Percentiles rank a stretch among this genome's conserved stretches.
These are phyloP conservation scores for Cheumatopsyche charites DNA, from an alignment of 1,140 invertebrate genomes.

Conservation along the genomic window DNA sequence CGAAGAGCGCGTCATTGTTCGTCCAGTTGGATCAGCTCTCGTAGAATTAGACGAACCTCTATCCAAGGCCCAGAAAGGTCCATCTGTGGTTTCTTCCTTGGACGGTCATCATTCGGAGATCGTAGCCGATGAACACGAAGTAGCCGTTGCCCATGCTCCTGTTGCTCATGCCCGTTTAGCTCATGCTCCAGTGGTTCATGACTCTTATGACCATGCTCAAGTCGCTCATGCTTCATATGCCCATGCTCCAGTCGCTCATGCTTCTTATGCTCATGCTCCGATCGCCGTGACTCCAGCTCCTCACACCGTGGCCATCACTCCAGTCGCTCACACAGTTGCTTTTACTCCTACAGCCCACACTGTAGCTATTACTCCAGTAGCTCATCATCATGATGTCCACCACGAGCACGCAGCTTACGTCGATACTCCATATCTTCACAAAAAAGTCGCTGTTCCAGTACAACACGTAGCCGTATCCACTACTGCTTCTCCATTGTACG, in stretches of 20 bases:
- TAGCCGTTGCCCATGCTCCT: slow-evolving; percentile 21
- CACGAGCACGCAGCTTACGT: slow-evolving; percentile 17
- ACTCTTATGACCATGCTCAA: slow-evolving; percentile 23
- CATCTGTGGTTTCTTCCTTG: slow-evolving; percentile 55
- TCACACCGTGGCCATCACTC: slow-evolving; percentile 34
- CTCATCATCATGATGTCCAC: slow-evolving; percentile 33
- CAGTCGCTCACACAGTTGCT: slow-evolving; percentile 46
- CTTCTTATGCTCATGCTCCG: slow-evolving; percentile 19
- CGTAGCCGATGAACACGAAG: slow-evolving; percentile 29
- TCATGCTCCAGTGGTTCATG: slow-evolving; percentile 22
- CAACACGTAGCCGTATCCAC: slow-evolving; percentile 43
- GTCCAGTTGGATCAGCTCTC: slow-evolving; percentile 68
- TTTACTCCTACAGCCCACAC: slow-evolving; percentile 45
- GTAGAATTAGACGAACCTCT: slow-evolving; percentile 67
- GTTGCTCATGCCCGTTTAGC: slow-evolving; percentile 25
- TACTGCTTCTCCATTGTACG: slow-evolving; percentile 47
- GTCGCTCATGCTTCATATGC: slow-evolving; percentile 18
- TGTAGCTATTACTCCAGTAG: slow-evolving; percentile 32
- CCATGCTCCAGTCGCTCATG: slow-evolving; percentile 31
- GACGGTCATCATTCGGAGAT: slow-evolving; percentile 18
- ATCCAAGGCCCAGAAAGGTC: slow-evolving; percentile 65
- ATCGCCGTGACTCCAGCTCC: slow-evolving; percentile 34
- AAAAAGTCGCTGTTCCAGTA: slow-evolving; percentile 9
- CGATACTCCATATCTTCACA: slow-evolving; percentile 10
- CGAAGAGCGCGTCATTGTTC: slow-evolving; percentile 66